These are phyloP conservation scores for Lophotis ruficrista DNA, from an alignment of 2,113 vertebrate genomes.

Conservation along the genomic window DNA sequence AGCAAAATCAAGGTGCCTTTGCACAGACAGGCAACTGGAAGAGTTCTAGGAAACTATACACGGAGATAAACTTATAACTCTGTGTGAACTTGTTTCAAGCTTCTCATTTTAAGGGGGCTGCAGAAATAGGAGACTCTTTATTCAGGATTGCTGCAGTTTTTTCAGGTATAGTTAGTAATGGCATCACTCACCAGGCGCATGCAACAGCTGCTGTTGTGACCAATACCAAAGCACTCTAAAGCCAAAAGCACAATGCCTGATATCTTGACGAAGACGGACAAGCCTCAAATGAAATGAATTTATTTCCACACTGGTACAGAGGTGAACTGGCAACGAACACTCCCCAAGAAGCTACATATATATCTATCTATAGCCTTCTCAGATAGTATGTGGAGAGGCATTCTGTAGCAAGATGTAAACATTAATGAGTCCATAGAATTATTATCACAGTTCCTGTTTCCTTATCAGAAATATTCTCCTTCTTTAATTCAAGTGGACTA, in stretches of 20 bases:
- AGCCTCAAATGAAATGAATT: not conserved
- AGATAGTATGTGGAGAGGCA: not conserved
- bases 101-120: not conserved
- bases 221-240: not conserved
- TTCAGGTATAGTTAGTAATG: not conserved
- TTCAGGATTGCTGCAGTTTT: not conserved
- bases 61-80: not conserved
- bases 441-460: not conserved
- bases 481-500: not conserved
- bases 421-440: not conserved
- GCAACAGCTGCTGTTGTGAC: not conserved
- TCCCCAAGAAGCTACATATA: not conserved
- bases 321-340: not conserved
- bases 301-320: not conserved
- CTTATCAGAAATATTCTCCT: not conserved
- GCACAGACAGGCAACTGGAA: not conserved
- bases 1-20: not conserved
- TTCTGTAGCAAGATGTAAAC: not conserved
- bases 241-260: not conserved
- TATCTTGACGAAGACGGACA: not conserved
- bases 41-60: not conserved
- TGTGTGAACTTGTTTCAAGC: not conserved
- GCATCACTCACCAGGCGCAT: rapidly evolving
- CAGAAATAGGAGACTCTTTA: not conserved
- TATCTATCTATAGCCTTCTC: not conserved